Percentiles rank a stretch among this genome's conserved stretches.
Conservation (phyloP, 2,888 invertebrate genomes). For the Ectemnius lituratus region DNA sequence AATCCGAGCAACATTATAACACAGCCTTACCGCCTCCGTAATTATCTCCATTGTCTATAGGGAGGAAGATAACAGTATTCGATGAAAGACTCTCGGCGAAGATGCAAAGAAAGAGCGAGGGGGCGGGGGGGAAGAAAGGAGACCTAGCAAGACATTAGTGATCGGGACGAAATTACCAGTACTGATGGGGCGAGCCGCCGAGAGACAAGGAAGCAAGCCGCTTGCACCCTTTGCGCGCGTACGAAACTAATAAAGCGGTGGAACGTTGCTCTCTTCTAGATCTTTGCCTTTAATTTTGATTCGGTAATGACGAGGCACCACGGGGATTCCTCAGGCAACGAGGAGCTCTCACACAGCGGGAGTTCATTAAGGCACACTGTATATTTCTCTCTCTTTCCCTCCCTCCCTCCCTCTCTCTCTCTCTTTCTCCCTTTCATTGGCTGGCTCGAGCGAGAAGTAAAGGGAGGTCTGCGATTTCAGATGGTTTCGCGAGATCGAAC, state of each 20-base stretch:
- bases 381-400: slow-evolving; percentile 19
- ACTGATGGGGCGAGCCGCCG: too few relatives aligned
- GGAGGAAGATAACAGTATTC: too few relatives aligned
- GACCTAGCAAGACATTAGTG: too few relatives aligned
- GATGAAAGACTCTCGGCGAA: too few relatives aligned
- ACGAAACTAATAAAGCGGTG: slow-evolving; percentile 62
- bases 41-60: too few relatives aligned
- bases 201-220: not conserved
- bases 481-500: slow-evolving; percentile 22
- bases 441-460: slow-evolving; percentile 30
- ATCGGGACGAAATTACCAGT: too few relatives aligned
- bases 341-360: slow-evolving; percentile 58
- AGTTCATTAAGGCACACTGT: slow-evolving; percentile 61
- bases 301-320: slow-evolving; percentile 66
- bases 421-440: not conserved
- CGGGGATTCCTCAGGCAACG: slow-evolving; percentile 62
- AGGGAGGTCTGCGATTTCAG: slow-evolving; percentile 25
- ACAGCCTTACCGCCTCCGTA: too few relatives aligned
- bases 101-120: too few relatives aligned
- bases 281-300: slow-evolving; percentile 67
- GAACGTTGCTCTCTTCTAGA: slow-evolving; percentile 41
- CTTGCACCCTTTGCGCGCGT: slow-evolving; percentile 48
- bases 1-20: too few relatives aligned
- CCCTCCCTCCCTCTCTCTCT: slow-evolving; percentile 25
- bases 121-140: too few relatives aligned